Percentiles rank a stretch among this genome's conserved stretches.
Evolutionary conservation across 2,888 invertebrate genomes (phyloP).

Genomic region (Scaptodrosophila latifasciaeformis): DNA sequence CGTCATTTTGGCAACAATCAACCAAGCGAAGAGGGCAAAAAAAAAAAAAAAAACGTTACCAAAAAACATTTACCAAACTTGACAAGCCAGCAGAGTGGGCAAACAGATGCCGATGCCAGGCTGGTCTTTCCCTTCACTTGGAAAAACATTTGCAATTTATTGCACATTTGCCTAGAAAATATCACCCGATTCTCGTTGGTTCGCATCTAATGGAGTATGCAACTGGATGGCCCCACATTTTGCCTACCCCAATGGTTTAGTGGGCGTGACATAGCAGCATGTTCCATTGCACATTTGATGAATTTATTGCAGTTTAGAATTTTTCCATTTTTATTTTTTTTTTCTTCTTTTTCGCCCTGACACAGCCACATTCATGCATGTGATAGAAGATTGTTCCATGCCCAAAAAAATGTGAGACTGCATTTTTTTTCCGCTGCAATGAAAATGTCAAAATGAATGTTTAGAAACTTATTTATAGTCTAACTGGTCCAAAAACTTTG

Average conservation of each 20-base stretch:
- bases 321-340: slow-evolving; percentile 38
- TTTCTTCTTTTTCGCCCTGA: not conserved
- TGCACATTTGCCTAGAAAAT: slow-evolving; percentile 69
- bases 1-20: slow-evolving; percentile 37
- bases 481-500: slow-evolving; percentile 44
- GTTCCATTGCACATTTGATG: slow-evolving; percentile 74
- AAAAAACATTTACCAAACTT: slow-evolving; percentile 60
- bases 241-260: slow-evolving; percentile 26
- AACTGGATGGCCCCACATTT: slow-evolving; percentile 20
- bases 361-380: not conserved
- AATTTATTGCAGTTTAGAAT: slow-evolving; percentile 74
- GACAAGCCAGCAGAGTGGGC: slow-evolving; percentile 60
- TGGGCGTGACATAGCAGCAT: slow-evolving; percentile 71
- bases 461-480: slow-evolving; percentile 66
- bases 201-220: slow-evolving; percentile 55
- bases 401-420: slow-evolving; percentile 18
- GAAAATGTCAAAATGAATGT: slow-evolving; percentile 65
- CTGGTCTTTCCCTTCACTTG: too few species aligned
- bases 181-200: slow-evolving; percentile 55
- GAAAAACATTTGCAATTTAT: slow-evolving; percentile 68
- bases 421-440: slow-evolving; percentile 27
- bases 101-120: slow-evolving; percentile 32
- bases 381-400: slow-evolving; percentile 8
- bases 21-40: not conserved
- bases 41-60: slow-evolving; percentile 54